Evolutionary conservation across 2,888 invertebrate genomes (phyloP), one percentile per base, ranked within the genome.

Genomic region (Rhorus exstirpatorius): DNA sequence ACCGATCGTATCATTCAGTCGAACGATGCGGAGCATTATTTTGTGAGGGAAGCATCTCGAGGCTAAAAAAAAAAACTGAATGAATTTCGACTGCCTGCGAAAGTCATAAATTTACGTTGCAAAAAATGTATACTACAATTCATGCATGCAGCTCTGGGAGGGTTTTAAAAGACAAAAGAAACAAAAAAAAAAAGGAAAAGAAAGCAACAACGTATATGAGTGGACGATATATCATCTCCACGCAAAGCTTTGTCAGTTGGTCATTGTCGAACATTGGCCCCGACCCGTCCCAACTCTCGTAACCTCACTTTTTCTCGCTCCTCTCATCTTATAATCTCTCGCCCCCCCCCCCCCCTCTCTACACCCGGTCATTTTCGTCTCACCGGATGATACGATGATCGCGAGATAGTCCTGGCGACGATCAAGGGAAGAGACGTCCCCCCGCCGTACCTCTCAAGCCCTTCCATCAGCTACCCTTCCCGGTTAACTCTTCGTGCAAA

Each of bases 251-350:
- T 61, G 77, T 72, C 75, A 85, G 81, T 83, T 85, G 82, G 83
- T 86, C 83, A 86, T 89, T 83, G 84, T 85, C 84, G 83, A 88
- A 84, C 86, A 79, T 87, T 87, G 85, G 86, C 86, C 84, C 76
- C 61, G 71, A 72, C 60, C 81, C 67, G 71, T 60, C 55, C 38
- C 35, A 68, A 78, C 46, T 63, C 55, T 49, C 10, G 17, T 38
- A 49, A 12, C 17, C 41, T 84, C 81, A 58, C 63, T 60, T 71
- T 71, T 41, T 41, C 55, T 61, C 46, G 75, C 46, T 46, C 61
- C 46, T 51, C 46, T 35, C 26, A 55, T n/a, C 51, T 67, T 65
- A 55, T 63, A 51, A 24, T 78, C 53, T 72, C 24, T 58, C 61
- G 35, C 55, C 21, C 61, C 10, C 24, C 24, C 61, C 21, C 49